Percentiles rank a stretch among this genome's conserved stretches.
Evolutionary conservation across 2,113 vertebrate genomes (phyloP).

Genomic region (Nerophis ophidion): DNA sequence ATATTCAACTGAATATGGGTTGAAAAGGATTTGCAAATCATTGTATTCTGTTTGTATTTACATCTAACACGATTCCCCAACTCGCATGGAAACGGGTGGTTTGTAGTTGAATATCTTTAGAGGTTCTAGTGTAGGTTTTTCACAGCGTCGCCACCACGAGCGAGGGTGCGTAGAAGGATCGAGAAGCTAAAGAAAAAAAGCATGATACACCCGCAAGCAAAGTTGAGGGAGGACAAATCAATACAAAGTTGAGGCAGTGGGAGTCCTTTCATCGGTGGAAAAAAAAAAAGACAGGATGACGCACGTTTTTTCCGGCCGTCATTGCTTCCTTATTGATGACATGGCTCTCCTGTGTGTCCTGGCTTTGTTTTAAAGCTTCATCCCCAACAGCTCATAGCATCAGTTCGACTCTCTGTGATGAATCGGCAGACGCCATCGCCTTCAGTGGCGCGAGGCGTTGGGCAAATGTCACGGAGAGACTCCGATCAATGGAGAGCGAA

Average conservation of each 20-base stretch:
- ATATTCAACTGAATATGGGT: too few species aligned
- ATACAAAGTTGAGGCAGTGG: constrained; percentile 42
- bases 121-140: too few species aligned
- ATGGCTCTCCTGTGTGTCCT: constrained; percentile 31
- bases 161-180: too few species aligned
- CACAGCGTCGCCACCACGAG: too few species aligned
- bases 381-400: constrained; percentile 28
- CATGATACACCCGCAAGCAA: constrained; percentile 42
- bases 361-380: constrained; percentile 24
- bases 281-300: constrained; percentile 35
- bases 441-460: constrained; percentile 27
- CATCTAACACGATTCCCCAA: too few species aligned
- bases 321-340: constrained; percentile 30
- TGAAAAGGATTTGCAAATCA: too few species aligned
- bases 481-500: constrained; percentile 4
- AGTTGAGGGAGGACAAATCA: constrained; percentile 51
- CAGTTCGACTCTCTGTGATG: constrained; percentile 12
- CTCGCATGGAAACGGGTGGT: too few species aligned
- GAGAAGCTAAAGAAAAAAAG: not conserved
- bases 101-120: too few species aligned
- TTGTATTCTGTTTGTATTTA: too few species aligned
- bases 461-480: constrained; percentile 25
- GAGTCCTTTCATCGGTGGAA: constrained; percentile 46
- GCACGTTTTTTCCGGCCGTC: constrained; percentile 38
- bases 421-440: constrained; percentile 27